Percentiles rank a stretch among this genome's conserved stretches.
Evolutionary conservation across 2,113 vertebrate species (phyloP).

Genomic region (Aphelocoma coerulescens): DNA sequence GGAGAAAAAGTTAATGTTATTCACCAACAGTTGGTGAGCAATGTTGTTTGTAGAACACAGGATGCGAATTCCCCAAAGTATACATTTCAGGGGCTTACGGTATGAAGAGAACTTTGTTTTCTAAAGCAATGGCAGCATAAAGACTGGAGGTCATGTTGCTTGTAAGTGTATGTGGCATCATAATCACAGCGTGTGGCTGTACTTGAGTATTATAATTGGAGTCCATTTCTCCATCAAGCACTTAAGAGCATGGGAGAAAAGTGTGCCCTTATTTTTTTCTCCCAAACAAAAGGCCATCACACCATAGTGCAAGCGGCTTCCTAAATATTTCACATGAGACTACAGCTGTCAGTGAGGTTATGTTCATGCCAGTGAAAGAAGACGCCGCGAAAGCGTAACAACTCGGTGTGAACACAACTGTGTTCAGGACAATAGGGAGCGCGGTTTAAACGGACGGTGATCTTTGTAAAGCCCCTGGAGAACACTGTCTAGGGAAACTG

Average conservation of each 20-base stretch:
- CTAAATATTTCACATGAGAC: not conserved
- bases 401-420: not conserved
- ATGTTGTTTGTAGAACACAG: not conserved
- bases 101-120: not conserved
- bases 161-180: not conserved
- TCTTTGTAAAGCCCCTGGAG: not conserved
- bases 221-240: not conserved
- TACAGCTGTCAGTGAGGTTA: not conserved
- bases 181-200: not conserved
- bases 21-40: not conserved
- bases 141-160: not conserved
- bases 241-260: not conserved
- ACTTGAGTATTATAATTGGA: not conserved
- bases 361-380: not conserved
- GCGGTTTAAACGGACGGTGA: accelerated
- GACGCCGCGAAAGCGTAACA: not conserved
- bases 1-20: not conserved
- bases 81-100: not conserved
- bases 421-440: not conserved
- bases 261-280: not conserved
- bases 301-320: not conserved
- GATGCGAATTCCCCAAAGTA: not conserved
- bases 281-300: not conserved
- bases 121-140: not conserved
- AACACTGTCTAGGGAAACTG: not conserved